phyloP scores from a whole-genome alignment of 2,888 invertebrate genomes.

The Elysia crispata region DNA sequence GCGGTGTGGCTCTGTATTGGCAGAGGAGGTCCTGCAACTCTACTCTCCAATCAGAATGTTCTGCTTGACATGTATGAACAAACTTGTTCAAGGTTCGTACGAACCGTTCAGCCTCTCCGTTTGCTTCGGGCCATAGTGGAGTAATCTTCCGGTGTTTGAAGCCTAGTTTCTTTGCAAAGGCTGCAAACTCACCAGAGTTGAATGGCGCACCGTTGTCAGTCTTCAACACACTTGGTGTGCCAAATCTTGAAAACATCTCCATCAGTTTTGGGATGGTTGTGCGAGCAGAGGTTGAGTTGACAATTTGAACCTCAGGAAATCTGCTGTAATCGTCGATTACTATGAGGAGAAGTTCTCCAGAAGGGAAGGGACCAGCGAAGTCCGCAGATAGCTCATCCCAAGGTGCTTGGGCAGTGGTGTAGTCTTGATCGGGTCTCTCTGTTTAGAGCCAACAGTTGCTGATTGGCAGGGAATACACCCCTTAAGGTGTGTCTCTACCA shows the following conservation, averaged over 20 bases:
- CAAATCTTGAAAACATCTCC: conserved; percentile 49
- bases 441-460: conserved; percentile 34
- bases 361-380: conserved; percentile 44
- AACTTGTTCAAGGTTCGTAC: conserved; percentile 52
- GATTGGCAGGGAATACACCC: conserved; percentile 55
- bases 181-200: neutral
- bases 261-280: conserved; percentile 51
- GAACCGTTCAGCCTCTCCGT: conserved; percentile 51
- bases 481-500: conserved; percentile 51
- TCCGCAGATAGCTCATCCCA: conserved; percentile 41
- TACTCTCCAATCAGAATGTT: neutral
- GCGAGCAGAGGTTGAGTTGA: conserved; percentile 46
- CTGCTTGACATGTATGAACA: neutral
- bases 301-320: conserved; percentile 54
- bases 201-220: conserved; percentile 39
- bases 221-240: conserved; percentile 53
- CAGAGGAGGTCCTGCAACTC: neutral
- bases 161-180: neutral
- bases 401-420: conserved; percentile 15
- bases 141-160: conserved; percentile 26
- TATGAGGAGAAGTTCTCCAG: conserved; percentile 52
- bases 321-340: conserved; percentile 55
- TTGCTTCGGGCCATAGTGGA: conserved; percentile 9
- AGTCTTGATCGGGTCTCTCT: conserved; percentile 27
- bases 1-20: conserved; percentile 14